These are phyloP conservation scores for Cyclina sinensis DNA, from an alignment of 1,140 invertebrate species.

Conservation along the genomic window DNA sequence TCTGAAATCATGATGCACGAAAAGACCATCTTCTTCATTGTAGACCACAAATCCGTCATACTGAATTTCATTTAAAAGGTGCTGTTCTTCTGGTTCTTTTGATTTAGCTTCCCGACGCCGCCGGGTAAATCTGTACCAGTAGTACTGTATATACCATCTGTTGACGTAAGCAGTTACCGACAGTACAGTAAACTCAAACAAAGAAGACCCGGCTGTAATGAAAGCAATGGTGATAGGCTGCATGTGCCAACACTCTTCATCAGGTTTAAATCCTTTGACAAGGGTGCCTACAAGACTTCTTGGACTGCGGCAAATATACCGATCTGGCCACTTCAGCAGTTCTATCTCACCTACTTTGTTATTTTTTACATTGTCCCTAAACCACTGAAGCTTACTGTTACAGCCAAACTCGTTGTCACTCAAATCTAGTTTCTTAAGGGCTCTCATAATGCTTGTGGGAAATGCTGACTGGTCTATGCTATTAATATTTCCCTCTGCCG, in stretches of 20 bases:
- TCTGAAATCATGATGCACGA: slow-evolving; percentile 1
- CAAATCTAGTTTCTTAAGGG: neutral
- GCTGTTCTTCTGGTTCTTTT: neutral
- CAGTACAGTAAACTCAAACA: neutral
- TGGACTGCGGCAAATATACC: slow-evolving; percentile 7
- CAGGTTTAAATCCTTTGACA: neutral
- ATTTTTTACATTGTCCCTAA: neutral
- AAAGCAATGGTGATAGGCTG: slow-evolving; percentile 3
- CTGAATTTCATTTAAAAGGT: neutral
- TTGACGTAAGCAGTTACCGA: slow-evolving; percentile 6
- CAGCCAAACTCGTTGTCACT: slow-evolving; percentile 1
- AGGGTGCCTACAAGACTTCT: neutral
- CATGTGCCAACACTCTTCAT: neutral
- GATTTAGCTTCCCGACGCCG: neutral
- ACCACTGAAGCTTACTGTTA: neutral
- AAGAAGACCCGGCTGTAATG: neutral
- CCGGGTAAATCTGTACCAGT: neutral
- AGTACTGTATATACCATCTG: slow-evolving; percentile 45
- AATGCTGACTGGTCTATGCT: neutral
- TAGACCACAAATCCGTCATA: slow-evolving; percentile 33
- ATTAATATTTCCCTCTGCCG: neutral
- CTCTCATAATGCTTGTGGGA: neutral
- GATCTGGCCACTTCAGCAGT: neutral
- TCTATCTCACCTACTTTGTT: neutral
- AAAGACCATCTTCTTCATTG: neutral